These are phyloP conservation scores for Bombyx huttoni DNA, from an alignment of 2,888 invertebrate genomes.

Conservation along the genomic window DNA sequence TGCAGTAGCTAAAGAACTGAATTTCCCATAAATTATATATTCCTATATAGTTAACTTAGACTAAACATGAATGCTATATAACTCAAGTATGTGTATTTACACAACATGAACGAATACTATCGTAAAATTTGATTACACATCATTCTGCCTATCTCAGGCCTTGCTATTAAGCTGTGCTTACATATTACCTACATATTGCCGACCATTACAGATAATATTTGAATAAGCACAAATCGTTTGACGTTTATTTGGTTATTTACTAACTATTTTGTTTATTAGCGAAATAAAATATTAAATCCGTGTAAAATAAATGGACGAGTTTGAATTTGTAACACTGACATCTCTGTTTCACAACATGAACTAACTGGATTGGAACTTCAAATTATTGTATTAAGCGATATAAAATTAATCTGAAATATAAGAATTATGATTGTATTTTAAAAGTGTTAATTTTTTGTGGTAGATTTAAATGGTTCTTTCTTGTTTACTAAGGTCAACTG, in stretches of 20 bases:
- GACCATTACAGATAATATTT: background rate
- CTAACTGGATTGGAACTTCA: background rate
- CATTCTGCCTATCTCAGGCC: background rate
- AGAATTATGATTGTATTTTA: no score
- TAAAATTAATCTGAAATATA: no score
- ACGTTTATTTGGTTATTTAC: background rate
- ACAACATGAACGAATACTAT: background rate
- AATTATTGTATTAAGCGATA: no score
- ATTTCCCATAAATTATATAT: background rate
- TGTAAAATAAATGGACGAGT: background rate
- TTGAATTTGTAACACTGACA: slow-evolving; percentile 6
- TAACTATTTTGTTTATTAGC: background rate
- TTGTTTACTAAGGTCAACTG: background rate
- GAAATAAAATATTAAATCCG: no score
- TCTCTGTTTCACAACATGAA: slow-evolving; percentile 7
- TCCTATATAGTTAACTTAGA: background rate
- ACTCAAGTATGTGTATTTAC: background rate
- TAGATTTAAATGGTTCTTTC: background rate
- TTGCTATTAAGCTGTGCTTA: background rate
- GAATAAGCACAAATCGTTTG: background rate
- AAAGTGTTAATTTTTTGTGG: background rate
- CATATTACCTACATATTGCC: background rate
- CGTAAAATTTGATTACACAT: slow-evolving; percentile 5
- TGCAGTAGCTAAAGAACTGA: no score
- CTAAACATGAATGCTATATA: no score